phyloP scores from a whole-genome alignment of 2,113 vertebrate species.

The Brevimyrus niger region DNA sequence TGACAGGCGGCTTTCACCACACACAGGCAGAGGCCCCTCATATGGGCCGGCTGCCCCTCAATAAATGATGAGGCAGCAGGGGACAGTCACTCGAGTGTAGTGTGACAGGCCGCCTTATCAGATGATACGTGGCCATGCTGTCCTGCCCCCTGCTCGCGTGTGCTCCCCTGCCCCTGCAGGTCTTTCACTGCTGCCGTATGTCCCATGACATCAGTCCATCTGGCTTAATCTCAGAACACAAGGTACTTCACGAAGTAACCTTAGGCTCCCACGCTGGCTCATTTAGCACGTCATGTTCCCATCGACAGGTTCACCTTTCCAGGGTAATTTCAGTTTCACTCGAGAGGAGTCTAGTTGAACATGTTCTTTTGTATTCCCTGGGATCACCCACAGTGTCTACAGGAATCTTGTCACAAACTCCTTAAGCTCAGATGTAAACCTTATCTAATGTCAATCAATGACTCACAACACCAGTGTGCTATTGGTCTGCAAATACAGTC shows the following conservation, averaged over 20 bases:
- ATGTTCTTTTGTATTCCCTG: not conserved
- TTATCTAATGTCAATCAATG: not conserved
- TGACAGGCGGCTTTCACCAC: not conserved
- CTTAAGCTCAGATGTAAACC: not conserved
- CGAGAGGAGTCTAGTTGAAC: not conserved
- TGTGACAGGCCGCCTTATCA: not conserved
- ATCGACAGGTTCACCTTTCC: not conserved
- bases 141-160: not conserved
- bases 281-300: not conserved
- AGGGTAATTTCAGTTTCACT: not conserved
- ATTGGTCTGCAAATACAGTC: not conserved
- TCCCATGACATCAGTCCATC: conserved; percentile 1
- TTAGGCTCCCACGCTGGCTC: not conserved
- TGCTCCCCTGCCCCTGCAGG: not conserved
- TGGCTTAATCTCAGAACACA: not conserved
- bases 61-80: not conserved
- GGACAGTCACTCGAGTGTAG: not conserved
- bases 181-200: not conserved
- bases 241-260: not conserved
- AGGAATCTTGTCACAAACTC: not conserved
- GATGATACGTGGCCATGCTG: not conserved
- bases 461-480: not conserved
- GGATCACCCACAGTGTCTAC: not conserved
- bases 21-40: not conserved
- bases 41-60: not conserved